phyloP scores from a whole-genome alignment of 2,888 invertebrate genomes.

The Hanleya hanleyi region DNA sequence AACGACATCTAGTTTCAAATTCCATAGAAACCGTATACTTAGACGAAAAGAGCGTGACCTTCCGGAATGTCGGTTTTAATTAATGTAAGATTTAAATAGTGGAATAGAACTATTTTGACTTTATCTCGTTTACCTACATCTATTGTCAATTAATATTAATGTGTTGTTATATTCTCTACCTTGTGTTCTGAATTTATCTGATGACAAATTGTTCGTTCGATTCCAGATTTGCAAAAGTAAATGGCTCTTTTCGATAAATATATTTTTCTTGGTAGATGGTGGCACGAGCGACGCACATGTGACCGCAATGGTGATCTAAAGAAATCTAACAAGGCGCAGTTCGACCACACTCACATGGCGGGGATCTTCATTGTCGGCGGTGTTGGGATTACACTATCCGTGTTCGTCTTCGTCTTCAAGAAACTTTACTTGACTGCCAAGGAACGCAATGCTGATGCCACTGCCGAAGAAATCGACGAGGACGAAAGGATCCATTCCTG shows the following conservation, averaged over 20 bases:
- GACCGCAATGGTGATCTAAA: conserved; percentile 36
- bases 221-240: background rate
- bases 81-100: no score
- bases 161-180: no score
- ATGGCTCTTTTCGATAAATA: no score
- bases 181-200: no score
- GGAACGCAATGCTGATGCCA: background rate
- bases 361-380: conserved; percentile 63
- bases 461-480: background rate
- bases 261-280: conserved; percentile 51
- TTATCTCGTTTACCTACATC: no score
- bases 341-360: conserved; percentile 56
- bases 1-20: no score
- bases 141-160: no score
- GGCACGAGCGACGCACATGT: conserved; percentile 60
- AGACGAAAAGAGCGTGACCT: no score
- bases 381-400: conserved; percentile 53
- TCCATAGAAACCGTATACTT: no score
- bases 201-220: background rate
- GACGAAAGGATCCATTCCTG: no score
- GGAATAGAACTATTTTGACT: no score
- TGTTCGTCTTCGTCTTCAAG: conserved; percentile 58
- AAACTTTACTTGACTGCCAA: conserved; percentile 48
- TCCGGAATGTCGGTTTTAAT: no score
- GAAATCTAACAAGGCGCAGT: conserved; percentile 45